Base-by-base conservation (phyloP, 1,140 invertebrate genomes). In the Listronotus oregonensis region DNA sequence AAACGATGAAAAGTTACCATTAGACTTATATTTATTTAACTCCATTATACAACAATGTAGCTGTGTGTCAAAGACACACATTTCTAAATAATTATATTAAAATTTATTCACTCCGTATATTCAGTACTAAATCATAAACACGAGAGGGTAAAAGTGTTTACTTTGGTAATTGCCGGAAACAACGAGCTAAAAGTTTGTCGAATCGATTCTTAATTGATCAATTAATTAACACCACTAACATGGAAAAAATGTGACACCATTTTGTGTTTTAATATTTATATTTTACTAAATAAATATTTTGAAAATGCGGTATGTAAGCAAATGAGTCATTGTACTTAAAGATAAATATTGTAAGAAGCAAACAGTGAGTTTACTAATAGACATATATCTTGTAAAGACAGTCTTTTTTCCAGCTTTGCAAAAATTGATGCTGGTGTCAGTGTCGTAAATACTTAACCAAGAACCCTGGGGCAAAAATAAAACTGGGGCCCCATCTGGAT, bases 131-230 rank as follows among this genome's bases (percentile, higher is more conserved):
- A 47, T 21, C 15, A 14, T 21, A n/a, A 47, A 47, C 56, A 14
- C 11, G 56, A 49, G 31, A 49, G 56, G 56, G 46, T 59, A 61
- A 61, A 61, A 61, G 31, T 61, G 58, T 61, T 61, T 61, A 44
- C 58, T 50, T 61, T 61, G 58, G 58, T 61, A 61, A 61, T 61
- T 61, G 58, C 27, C 58, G 58, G 58, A 61, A 61, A 61, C 58
- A 40, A 39, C 58, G 47, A 40, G 46, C 58, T 52, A 44, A 61
- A 52, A 58, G 55, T 58, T 58, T 58, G 55, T 46, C 55, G 40
- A 46, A 61, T 61, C 58, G 58, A 61, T 61, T 32, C 27, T 61
- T 61, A 61, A 61, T 61, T 61, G 58, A 18, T 40, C 58, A 51
- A 61, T 61, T 61, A 61, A 61, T 61, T 61, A 50, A 50, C 58